Base-by-base conservation (phyloP, 2,113 vertebrate genomes). In the Antigone vipio region DNA sequence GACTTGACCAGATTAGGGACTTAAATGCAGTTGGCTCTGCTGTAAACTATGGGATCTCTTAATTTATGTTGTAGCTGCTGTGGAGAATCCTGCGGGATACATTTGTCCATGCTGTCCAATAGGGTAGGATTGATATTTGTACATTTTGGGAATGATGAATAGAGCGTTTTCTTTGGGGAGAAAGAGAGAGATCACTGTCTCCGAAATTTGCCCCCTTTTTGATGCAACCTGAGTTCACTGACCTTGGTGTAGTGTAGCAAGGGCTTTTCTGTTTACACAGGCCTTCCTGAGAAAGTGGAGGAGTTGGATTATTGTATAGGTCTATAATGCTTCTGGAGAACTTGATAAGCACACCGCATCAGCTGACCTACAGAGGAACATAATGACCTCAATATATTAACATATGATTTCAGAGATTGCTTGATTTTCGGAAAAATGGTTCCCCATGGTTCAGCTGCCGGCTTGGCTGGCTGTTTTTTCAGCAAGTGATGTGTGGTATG, bases 401-500 rank as follows among this genome's bases (percentile, higher is more conserved):
- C 20, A 30, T 7, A 0, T 2, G 6, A 73, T 91, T 93, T 62
- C 53, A 78, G 82, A 53, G 32, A n/a, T 29, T 38, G 38, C 42
- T 32, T 77, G 58, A 58, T 87, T 79, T 95, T 84, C 44, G 42
- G 88, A 85, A 76, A 82, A 76, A 76, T 68, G 22, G 9, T 66
- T 94, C 53, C 68, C 24, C 4, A 12, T 91, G 75, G 77, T 75
- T 97, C 78, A 60, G 66, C 80, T 93, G 84, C 95, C 91, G 80
- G 80, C 63, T 89, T 79, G 44, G 44, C 85, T 95, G 53, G 9
- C 87, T 89, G 85, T 42, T 83, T 79, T 85, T 77, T 69, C 91
- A 76, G 64, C 84, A 52, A 86, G 88, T 84, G 87, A 72, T 93
- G 53, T 68, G 76, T 72, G 95, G 93, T 95, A 94, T 97, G 97